Conservation (phyloP, 2,113 vertebrate genomes). For the Rhipidura dahli region DNA sequence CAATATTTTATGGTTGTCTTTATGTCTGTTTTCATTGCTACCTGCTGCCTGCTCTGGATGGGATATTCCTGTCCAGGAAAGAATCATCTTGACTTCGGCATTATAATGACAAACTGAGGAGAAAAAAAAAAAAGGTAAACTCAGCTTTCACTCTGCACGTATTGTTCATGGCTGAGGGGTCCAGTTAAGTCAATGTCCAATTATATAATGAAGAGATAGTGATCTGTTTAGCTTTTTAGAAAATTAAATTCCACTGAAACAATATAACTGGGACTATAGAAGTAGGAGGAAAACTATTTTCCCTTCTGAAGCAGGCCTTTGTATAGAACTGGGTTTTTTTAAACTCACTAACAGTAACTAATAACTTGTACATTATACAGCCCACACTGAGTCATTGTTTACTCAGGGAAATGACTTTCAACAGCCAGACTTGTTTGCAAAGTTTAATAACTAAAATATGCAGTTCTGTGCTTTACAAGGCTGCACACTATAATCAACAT, state of each 20-base stretch:
- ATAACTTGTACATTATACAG: slow-evolving; percentile 44
- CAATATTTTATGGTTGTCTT: not conserved
- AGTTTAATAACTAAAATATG: slow-evolving; percentile 36
- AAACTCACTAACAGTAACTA: slow-evolving; percentile 41
- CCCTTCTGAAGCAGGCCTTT: slow-evolving; percentile 36
- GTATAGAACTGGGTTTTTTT: slow-evolving; percentile 10
- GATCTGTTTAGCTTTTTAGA: slow-evolving; percentile 43
- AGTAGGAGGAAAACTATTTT: slow-evolving; percentile 53
- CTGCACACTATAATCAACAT: not conserved
- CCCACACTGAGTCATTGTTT: slow-evolving; percentile 53
- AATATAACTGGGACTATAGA: not conserved
- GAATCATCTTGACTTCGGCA: not conserved
- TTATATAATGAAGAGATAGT: not conserved
- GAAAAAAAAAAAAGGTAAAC: not conserved
- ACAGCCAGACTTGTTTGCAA: slow-evolving; percentile 47
- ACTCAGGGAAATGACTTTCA: slow-evolving; percentile 49
- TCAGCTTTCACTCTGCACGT: not conserved
- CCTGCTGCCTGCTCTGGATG: not conserved
- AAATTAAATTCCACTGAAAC: slow-evolving; percentile 34
- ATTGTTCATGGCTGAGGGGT: not conserved
- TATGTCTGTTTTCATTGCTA: not conserved
- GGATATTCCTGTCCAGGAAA: not conserved
- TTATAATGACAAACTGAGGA: not conserved
- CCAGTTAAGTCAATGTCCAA: not conserved
- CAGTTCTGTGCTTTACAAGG: not conserved